Base-by-base conservation (phyloP, 2,888 invertebrate genomes). In the Coenonympha glycerion region DNA sequence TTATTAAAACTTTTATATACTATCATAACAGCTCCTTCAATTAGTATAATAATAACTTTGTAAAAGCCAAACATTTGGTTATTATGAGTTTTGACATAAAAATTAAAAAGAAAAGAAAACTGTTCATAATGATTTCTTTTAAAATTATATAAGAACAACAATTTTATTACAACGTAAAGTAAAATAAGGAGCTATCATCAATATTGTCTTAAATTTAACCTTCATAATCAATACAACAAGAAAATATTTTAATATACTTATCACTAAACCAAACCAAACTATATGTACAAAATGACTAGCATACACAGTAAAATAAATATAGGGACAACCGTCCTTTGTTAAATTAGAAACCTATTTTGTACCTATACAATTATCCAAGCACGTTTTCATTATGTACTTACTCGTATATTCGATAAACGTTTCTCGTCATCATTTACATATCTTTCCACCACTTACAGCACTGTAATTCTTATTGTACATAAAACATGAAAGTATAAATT, bases 201-300 rank as follows among this genome's bases (percentile, higher is more conserved):
- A 52, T 46, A 49, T 36, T 28, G 42, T 30, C 37, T 48, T 50
- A 48, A 49, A 26, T 24, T 33, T 47, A 52, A 49, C 50, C 56
- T 52, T 39, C 34, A 13, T 55, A 53, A 57, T 49, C 36, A 54
- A 69, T 76, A 83, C 75, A 80, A 81, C 77, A 76, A 78, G 73
- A 73, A 80, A 79, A 76, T 71, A 64, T 64, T 71, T 64, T 64
- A 50, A 56, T 50, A 51, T 63, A 72, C 67, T 71, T 74, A 76
- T 59, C 42, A 58, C 59, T 73, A 71, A 73, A 57, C 64, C 55
- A 60, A 73, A 72, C 76, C 66, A 69, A 76, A 77, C 74, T 73
- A 64, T 71, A 81, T 86, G 85, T 85, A 86, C 85, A 85, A 69
- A 76, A 79, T 72, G 76, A 78, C 81, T 86, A 85, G 81, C 76